phyloP scores from a whole-genome alignment of 2,113 vertebrate species.

The Redunca redunca region DNA sequence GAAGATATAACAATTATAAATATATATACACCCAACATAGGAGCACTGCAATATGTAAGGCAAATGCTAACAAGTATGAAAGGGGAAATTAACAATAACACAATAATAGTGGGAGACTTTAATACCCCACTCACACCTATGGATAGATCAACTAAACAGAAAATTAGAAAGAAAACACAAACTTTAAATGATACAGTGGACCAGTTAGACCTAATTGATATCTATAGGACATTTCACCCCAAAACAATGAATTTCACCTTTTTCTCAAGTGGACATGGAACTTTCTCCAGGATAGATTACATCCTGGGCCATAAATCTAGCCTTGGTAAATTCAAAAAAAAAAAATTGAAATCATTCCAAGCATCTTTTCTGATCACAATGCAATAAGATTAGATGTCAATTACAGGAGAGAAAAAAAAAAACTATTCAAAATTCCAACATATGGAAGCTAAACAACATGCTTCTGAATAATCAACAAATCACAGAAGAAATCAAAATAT shows the following conservation, averaged over 20 bases:
- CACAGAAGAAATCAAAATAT: not conserved
- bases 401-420: too few species aligned
- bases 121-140: too few species aligned
- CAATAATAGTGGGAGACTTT: too few species aligned
- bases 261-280: not conserved
- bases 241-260: not conserved
- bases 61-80: too few species aligned
- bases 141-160: too few species aligned
- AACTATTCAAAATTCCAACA: not conserved
- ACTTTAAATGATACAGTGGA: not conserved
- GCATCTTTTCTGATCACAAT: not conserved
- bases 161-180: not conserved
- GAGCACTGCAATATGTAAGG: too few species aligned
- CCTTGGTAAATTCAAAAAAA: not conserved
- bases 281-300: not conserved
- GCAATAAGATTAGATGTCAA: not conserved
- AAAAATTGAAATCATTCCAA: not conserved
- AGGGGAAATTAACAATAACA: too few species aligned
- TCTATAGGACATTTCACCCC: not conserved
- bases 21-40: too few species aligned
- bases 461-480: not conserved
- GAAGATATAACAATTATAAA: too few species aligned
- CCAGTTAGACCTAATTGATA: not conserved
- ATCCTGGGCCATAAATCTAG: not conserved
- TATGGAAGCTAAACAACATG: not conserved